Base-by-base conservation (phyloP, 1,140 invertebrate genomes). In the Cataglyphis hispanica region DNA sequence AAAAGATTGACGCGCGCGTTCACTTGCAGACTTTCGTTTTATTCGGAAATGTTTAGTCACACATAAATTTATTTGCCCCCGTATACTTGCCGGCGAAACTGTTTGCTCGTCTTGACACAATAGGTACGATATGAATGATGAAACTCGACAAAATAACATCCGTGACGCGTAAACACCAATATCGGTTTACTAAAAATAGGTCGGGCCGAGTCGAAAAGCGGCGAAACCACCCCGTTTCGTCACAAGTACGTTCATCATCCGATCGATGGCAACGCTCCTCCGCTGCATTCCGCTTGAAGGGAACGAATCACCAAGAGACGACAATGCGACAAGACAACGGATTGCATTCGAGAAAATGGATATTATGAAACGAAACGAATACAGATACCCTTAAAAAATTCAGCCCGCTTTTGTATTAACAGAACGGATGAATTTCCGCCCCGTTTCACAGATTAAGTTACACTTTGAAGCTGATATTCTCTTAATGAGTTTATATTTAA, bases 111-210 rank as follows among this genome's bases (percentile, higher is more conserved):
- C 67, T 80, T 60, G 78, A 74, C 78, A 72, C 53, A 83, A 83
- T 60, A 72, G 37, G 67, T 69, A 53, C 67, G 34, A 34, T 40
- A 67, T 60, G 78, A 72, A 60, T 69, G 67, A 83, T 72, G 67
- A 83, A 83, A 72, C 6, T 19, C 77, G 16, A 58, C 37, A 58
- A 40, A 72, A 72, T 81, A 81, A 81, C 78, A 60, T 81, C 25
- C 78, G 63, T 43, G 31, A 80, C 63, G 78, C 66, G 66, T 81
- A 72, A 81, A 81, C 78, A 81, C 34, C 78, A 60, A 81, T 81
- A 81, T 72, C 78, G 78, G 78, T 72, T 78, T 72, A 43, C 66
- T 60, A 72, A 60, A 83, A 83, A 83, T 60, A 72, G 78, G 66
- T 83, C 78, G 53, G 22, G 34, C 46, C 13, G 63, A 72, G 46